Base-by-base conservation (phyloP, 2,113 vertebrate genomes). In the Gobio gobio region DNA sequence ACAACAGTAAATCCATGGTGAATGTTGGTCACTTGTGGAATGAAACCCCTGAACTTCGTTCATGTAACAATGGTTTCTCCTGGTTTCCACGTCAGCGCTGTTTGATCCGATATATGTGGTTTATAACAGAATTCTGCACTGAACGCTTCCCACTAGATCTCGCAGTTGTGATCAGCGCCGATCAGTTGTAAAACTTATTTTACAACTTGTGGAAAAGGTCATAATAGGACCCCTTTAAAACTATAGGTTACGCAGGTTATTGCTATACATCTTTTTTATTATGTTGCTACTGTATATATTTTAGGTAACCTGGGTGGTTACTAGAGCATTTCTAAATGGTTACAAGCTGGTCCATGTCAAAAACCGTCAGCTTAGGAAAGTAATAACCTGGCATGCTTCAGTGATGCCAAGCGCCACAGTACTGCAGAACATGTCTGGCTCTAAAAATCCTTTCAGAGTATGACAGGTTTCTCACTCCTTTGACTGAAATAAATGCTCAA, bases 401-500 rank as follows among this genome's bases (percentile, higher is more conserved):
- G 26, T 56, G 3, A 36, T 70, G 29, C 10, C 9, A 24, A 24
- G 22, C 10, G 66, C 33, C 66, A 70, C 33, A 63, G 59, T 24
- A 63, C 70, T 47, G 70, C 16, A 20, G 26, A 77, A 45, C 49
- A 8, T 33, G 47, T 54, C 9, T 77, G 10, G 36, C 36, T 45
- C 20, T 49, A 49, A 16, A 68, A 36, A n/a, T 2, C 7, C 26
- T 49, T 47, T 63, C 2, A 49, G 51, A 29, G 78, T 22, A 33
- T 68, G 61, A 33, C 79, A 66, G 36, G 45, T 12, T 49, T 82
- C 43, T 36, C 13, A 45, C 14, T 40, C 58, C 54, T 64, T 85
- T 83, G 43, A 83, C 54, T 78, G 54, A 85, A 82, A 82, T 72
- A 79, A 74, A 78, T 18, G 22, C 24, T 49, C 24, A 3, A 14